Percentiles rank a stretch among this genome's conserved stretches.
These are phyloP conservation scores for Zaprionus vittiger DNA, from an alignment of 1,140 invertebrate species.

Conservation along the genomic window DNA sequence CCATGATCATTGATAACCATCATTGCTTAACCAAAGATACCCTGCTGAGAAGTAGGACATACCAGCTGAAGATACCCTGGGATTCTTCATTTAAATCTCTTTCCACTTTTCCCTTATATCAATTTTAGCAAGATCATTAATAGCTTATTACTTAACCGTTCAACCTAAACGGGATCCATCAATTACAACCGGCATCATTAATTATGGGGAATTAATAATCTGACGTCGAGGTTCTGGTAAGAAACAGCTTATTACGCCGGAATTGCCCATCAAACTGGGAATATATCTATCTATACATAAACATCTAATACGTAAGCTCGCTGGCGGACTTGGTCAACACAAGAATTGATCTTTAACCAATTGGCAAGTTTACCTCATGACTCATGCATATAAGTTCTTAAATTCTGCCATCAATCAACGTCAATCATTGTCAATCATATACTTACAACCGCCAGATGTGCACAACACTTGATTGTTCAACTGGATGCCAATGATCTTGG, in stretches of 20 bases:
- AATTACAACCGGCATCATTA: background rate
- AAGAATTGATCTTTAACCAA: background rate
- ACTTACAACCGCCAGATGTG: conserved; percentile 52
- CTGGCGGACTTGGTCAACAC: background rate
- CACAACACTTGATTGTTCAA: conserved; percentile 52
- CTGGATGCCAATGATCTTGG: conserved; percentile 45
- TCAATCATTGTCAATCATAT: conserved; percentile 19
- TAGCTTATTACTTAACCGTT: background rate
- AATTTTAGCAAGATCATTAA: background rate
- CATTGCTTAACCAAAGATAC: too few species aligned
- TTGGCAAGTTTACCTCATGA: background rate
- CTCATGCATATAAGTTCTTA: background rate
- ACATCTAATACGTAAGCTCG: background rate
- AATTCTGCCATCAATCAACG: conserved; percentile 7
- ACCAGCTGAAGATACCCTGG: too few species aligned
- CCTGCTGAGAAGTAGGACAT: too few species aligned
- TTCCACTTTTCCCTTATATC: background rate
- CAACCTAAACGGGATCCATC: background rate
- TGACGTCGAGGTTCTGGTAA: background rate
- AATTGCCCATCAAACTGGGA: background rate
- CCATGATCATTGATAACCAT: too few species aligned
- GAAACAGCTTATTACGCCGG: background rate
- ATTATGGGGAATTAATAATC: background rate
- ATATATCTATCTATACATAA: background rate
- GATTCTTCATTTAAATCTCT: too few species aligned